Percentiles rank a stretch among this genome's conserved stretches.
These are phyloP conservation scores for Agrochola lychnidis DNA, from an alignment of 2,888 invertebrate genomes.

Conservation along the genomic window DNA sequence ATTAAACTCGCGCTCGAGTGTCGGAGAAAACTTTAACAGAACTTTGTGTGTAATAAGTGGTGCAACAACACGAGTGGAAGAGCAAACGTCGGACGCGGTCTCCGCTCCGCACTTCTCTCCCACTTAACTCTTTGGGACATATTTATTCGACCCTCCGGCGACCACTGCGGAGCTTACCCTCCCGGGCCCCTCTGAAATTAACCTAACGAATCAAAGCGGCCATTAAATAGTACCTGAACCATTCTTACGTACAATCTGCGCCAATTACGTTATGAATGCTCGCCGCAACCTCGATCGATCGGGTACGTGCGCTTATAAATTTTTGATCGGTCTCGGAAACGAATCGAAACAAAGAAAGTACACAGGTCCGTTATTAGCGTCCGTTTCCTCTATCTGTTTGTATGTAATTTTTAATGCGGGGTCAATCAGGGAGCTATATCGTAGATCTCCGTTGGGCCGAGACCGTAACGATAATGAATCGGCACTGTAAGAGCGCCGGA, in stretches of 20 bases:
- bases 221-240: slow-evolving; percentile 81
- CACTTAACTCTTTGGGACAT: slow-evolving; percentile 91
- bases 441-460: slow-evolving; percentile 88
- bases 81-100: slow-evolving; percentile 91
- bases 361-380: slow-evolving; percentile 80
- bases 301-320: slow-evolving; percentile 80
- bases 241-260: slow-evolving; percentile 80
- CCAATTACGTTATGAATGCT: slow-evolving; percentile 82
- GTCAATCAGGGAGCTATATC: slow-evolving; percentile 90
- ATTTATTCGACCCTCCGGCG: slow-evolving; percentile 91
- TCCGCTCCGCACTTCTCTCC: slow-evolving; percentile 88
- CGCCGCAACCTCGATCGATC: slow-evolving; percentile 83
- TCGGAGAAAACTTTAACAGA: slow-evolving; percentile 90
- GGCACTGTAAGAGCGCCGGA: slow-evolving; percentile 87
- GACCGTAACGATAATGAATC: slow-evolving; percentile 90
- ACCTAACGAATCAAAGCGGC: slow-evolving; percentile 88
- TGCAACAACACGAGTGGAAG: slow-evolving; percentile 91
- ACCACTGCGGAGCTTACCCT: slow-evolving; percentile 82
- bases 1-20: slow-evolving; percentile 90
- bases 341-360: slow-evolving; percentile 86
- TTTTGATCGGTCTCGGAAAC: slow-evolving; percentile 84
- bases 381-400: slow-evolving; percentile 84
- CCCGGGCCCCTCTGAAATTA: slow-evolving; percentile 85
- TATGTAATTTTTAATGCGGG: slow-evolving; percentile 91
- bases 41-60: slow-evolving; percentile 91